A percentile compares a stretch with the other conserved stretches of the same genome.
phyloP scores from a whole-genome alignment of 2,888 invertebrate genomes.

The Crioceris asparagi region DNA sequence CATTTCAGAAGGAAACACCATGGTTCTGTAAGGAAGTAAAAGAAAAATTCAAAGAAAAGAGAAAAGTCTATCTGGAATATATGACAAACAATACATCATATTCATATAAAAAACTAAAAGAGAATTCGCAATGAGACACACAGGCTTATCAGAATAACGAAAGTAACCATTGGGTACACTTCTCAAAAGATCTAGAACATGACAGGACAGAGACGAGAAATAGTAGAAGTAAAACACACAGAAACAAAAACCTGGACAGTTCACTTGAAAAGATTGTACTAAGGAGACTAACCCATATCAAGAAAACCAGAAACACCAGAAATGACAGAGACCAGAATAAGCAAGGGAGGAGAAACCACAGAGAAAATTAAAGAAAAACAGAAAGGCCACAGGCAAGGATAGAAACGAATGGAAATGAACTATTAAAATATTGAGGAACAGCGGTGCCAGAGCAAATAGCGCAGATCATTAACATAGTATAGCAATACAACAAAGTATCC shows the following conservation, averaged over 20 bases:
- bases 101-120: neutral
- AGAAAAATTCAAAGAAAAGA: neutral
- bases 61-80: neutral
- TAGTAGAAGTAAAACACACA: neutral
- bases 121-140: neutral
- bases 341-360: neutral
- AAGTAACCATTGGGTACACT: neutral
- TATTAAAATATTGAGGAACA: too few relatives aligned
- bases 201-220: neutral
- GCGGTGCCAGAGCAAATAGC: neutral
- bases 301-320: neutral
- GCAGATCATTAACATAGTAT: neutral
- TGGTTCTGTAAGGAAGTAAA: neutral
- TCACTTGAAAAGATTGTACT: neutral
- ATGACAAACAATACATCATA: neutral
- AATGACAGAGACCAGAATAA: neutral
- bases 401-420: neutral
- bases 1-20: neutral
- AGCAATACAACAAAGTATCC: too few relatives aligned
- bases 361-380: neutral
- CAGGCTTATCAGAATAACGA: neutral
- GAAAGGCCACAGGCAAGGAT: neutral
- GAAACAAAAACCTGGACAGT: neutral
- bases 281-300: neutral
- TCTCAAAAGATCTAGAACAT: neutral